These are phyloP conservation scores for Epinotia ramella DNA, from an alignment of 2,888 invertebrate genomes.

Conservation along the genomic window DNA sequence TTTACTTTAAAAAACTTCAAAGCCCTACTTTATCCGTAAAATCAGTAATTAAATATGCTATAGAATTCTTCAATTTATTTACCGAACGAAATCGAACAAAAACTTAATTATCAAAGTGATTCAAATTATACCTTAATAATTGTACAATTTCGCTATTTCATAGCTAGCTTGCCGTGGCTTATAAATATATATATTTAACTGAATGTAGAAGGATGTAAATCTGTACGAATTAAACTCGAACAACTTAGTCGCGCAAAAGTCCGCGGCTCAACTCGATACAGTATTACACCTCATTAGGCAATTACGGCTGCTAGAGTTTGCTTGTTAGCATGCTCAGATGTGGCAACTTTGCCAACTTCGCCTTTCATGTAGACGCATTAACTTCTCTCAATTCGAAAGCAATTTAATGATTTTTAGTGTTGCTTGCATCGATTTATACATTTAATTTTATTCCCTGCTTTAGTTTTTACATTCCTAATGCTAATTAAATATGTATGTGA, in stretches of 20 bases:
- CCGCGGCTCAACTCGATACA: not conserved
- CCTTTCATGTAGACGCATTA: constrained; percentile 1
- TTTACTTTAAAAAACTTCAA: no score
- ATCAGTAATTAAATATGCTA: no score
- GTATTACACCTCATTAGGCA: constrained; percentile 22
- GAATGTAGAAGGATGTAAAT: not conserved
- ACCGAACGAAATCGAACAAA: no score
- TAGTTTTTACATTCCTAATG: not conserved
- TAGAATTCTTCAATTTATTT: no score
- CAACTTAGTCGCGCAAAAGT: constrained; percentile 1
- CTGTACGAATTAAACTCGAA: not conserved
- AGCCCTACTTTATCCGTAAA: no score
- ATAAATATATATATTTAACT: no score
- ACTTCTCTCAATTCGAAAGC: not conserved
- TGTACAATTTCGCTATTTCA: no score
- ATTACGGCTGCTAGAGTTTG: constrained; percentile 10
- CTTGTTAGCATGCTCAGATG: constrained; percentile 16
- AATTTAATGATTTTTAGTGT: not conserved
- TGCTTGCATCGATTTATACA: not conserved
- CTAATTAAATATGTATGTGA: not conserved
- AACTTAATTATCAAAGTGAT: no score
- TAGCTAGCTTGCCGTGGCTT: no score
- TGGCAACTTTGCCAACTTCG: constrained; percentile 5
- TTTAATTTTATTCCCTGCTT: not conserved
- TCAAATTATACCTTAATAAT: no score